Evolutionary conservation across 2,113 vertebrate species (phyloP), one percentile per base, ranked within the genome.

Genomic region (Entomyzon cyanotis): DNA sequence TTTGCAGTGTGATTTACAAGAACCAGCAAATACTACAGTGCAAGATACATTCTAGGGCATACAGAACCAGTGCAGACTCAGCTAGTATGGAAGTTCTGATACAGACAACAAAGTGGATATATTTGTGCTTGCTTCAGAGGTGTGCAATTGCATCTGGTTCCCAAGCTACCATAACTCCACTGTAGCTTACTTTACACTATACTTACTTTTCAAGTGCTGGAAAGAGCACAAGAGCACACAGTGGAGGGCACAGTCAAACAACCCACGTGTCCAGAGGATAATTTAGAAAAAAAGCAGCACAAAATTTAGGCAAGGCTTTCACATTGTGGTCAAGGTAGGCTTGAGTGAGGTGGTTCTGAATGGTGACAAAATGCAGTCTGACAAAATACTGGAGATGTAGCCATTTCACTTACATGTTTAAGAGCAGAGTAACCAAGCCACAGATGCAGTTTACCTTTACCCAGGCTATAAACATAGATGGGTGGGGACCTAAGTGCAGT

Each of bases 401-500:
- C 15, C 8, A 31, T 75, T 62, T 82, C 69, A 52, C 12, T 11
- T 25, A 6, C 2, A 8, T 18, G 6, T 75, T 78, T 46, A 63
- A 46, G 7, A 50, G n/a, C 47, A 37, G 52, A 62, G 9, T 42
- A 90, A 42, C 15, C 39, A 64, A 90, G 39, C 15, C 39, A 64
- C 25, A 86, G 76, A 68, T 9, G 11, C 30, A 27, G 12, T 58
- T 77, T 39, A 56, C 33, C 20, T 1, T 94, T 59, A 15, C 28
- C 6, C 0, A 0, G 14, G 8, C 63, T 33, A 6, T 42, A 80
- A 56, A 39, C 16, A 31, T 41, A 30, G 64, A 62, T 49, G 4
- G 4, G 12, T 70, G 46, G 22, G n/a, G 10, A 35, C 0, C 0
- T 21, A 30, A 0, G 1, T 7, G 24, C 22, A 10, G 7, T n/a